Conservation (phyloP, 1,140 invertebrate genomes). For the Rhagoletis pomonella region DNA sequence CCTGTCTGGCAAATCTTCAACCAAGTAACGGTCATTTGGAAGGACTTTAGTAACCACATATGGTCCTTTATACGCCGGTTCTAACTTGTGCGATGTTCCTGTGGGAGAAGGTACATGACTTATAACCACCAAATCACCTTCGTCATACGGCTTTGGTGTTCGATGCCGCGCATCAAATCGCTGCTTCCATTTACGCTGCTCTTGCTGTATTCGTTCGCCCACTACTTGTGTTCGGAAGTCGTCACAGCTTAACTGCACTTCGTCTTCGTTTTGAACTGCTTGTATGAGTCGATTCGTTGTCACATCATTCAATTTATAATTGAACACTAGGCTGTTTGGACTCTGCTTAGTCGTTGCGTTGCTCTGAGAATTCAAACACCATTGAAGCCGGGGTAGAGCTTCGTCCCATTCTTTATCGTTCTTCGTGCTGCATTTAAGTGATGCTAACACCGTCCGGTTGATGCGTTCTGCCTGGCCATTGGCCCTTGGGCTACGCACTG, state of each 20-base stretch:
- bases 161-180: no score
- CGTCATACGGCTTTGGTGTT: no score
- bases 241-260: not conserved
- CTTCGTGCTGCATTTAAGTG: not conserved
- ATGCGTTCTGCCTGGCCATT: slow-evolving; percentile 62
- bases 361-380: slow-evolving; percentile 43
- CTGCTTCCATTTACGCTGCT: not conserved
- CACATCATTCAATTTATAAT: not conserved
- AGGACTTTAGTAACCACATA: no score
- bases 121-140: no score
- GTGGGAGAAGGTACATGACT: no score
- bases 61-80: no score
- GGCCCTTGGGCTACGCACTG: slow-evolving; percentile 64
- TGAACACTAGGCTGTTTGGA: slow-evolving; percentile 10
- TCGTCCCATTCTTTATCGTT: no score
- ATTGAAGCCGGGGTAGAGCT: slow-evolving; percentile 16
- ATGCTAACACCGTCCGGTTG: slow-evolving; percentile 56
- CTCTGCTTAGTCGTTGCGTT: slow-evolving; percentile 23
- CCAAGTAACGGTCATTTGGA: no score
- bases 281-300: not conserved
- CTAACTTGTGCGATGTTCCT: no score
- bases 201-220: not conserved
- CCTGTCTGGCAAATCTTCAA: no score
- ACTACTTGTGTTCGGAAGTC: not conserved
- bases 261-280: not conserved